Conservation (phyloP, 2,113 vertebrate genomes). For the Nyctereutes procyonoides region DNA sequence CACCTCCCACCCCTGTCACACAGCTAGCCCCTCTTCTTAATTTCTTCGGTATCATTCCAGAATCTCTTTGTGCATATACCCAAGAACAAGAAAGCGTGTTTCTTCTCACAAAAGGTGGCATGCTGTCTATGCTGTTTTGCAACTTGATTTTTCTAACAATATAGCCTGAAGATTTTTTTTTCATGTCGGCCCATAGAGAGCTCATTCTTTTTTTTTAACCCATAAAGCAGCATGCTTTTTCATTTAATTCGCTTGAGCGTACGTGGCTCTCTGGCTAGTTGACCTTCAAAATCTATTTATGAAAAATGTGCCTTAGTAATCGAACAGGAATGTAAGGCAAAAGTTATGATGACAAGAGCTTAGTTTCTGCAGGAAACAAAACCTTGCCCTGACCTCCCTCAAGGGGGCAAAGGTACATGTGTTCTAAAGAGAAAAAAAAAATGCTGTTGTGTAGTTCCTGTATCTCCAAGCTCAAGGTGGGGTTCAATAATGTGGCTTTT, state of each 20-base stretch:
- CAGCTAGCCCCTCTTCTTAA: neutral
- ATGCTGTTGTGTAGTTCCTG: neutral
- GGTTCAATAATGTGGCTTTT: neutral
- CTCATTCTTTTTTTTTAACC: neutral
- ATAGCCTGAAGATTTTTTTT: neutral
- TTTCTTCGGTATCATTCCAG: neutral
- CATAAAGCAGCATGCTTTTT: neutral
- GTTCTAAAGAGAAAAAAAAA: slow-evolving; percentile 13
- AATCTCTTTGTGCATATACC: neutral
- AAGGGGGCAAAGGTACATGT: neutral
- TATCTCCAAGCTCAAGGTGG: neutral
- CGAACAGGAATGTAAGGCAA: neutral
- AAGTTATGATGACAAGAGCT: neutral
- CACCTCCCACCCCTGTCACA: too few species aligned
- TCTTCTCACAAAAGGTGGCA: neutral
- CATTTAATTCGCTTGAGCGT: neutral
- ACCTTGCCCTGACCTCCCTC: neutral
- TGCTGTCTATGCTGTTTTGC: neutral
- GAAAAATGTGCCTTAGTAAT: slow-evolving; percentile 38
- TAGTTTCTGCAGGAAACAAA: slow-evolving; percentile 18
- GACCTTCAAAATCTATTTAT: slow-evolving; percentile 25
- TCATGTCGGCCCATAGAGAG: neutral
- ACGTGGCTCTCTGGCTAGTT: neutral
- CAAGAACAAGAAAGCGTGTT: neutral
- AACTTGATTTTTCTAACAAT: neutral